Percentiles rank a stretch among this genome's conserved stretches.
These are phyloP conservation scores for Ditylenchus dipsaci DNA, from an alignment of 1,140 invertebrate species.

Conservation along the genomic window DNA sequence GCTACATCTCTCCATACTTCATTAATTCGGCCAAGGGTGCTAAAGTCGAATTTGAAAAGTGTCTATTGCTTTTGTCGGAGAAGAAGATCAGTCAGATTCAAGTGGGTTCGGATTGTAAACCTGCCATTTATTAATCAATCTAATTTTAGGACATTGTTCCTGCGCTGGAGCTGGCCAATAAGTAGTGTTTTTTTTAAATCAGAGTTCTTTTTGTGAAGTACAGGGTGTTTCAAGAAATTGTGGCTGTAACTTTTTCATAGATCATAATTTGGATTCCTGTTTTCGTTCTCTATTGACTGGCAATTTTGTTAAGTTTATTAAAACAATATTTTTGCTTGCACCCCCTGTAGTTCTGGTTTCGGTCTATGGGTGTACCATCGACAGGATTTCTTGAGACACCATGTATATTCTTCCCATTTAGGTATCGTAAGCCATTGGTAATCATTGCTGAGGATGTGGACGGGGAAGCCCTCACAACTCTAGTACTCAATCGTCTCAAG, in stretches of 20 bases:
- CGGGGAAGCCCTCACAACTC: constrained; percentile 91
- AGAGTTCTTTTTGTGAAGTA: too few species aligned
- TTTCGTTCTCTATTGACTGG: too few species aligned
- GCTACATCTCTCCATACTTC: constrained; percentile 99
- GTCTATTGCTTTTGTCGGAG: constrained; percentile 85
- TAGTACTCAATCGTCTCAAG: constrained; percentile 95
- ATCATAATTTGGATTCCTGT: too few species aligned
- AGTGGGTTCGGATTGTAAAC: constrained; percentile 60
- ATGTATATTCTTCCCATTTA: too few species aligned
- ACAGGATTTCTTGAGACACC: too few species aligned
- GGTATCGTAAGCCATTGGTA: constrained; percentile 83
- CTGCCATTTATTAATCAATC: not conserved
- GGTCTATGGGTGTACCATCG: too few species aligned
- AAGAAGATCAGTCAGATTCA: constrained; percentile 98
- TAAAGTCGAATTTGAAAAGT: constrained; percentile 97
- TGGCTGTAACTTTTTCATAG: too few species aligned
- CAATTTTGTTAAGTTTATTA: too few species aligned
- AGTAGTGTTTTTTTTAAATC: constrained; percentile 43
- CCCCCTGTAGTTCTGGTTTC: too few species aligned
- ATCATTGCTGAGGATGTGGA: constrained; percentile 99
- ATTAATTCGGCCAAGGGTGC: constrained; percentile 87
- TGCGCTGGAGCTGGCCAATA: constrained; percentile 89
- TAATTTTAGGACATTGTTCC: constrained; percentile 74
- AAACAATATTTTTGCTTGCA: too few species aligned
- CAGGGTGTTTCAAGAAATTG: too few species aligned